phyloP scores from a whole-genome alignment of 2,888 invertebrate genomes.

The Augochlorella aurata region DNA sequence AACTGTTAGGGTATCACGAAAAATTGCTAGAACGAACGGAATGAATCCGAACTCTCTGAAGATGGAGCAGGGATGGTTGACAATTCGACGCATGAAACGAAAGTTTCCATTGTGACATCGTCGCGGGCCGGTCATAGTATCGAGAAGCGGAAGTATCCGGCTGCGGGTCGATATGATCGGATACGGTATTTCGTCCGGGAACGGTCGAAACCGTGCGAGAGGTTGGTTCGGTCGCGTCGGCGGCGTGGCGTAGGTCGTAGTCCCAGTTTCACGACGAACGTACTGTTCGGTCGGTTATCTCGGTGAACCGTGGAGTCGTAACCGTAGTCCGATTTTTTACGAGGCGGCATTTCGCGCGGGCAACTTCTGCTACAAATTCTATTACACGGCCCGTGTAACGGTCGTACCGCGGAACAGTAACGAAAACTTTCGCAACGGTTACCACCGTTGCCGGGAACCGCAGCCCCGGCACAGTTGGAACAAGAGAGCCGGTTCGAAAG shows the following conservation, averaged over 20 bases:
- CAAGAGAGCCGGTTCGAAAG: slow-evolving; percentile 29
- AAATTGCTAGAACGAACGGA: no score
- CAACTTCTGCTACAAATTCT: slow-evolving; percentile 62
- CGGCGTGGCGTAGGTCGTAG: not conserved
- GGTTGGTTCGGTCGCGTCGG: not conserved
- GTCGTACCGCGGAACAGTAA: slow-evolving; percentile 47
- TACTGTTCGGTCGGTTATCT: slow-evolving; percentile 6
- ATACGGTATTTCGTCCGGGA: not conserved
- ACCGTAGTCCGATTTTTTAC: slow-evolving; percentile 49
- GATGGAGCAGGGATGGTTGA: no score
- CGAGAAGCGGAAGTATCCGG: not conserved
- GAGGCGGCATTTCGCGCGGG: slow-evolving; percentile 44
- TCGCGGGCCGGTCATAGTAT: not conserved
- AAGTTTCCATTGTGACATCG: not conserved
- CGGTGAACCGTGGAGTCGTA: slow-evolving; percentile 22
- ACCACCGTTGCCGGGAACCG: slow-evolving; percentile 35
- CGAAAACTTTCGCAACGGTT: slow-evolving; percentile 59
- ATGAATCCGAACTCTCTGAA: no score
- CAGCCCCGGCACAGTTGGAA: slow-evolving; percentile 32
- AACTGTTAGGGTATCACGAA: no score
- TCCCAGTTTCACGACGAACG: slow-evolving; percentile 13
- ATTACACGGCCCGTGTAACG: slow-evolving; percentile 49
- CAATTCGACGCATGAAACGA: not conserved
- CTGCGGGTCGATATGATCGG: not conserved
- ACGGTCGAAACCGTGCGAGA: not conserved